A percentile compares a stretch with the other conserved stretches of the same genome.
phyloP scores from a whole-genome alignment of 2,888 invertebrate genomes.

The Thecophora atra region DNA sequence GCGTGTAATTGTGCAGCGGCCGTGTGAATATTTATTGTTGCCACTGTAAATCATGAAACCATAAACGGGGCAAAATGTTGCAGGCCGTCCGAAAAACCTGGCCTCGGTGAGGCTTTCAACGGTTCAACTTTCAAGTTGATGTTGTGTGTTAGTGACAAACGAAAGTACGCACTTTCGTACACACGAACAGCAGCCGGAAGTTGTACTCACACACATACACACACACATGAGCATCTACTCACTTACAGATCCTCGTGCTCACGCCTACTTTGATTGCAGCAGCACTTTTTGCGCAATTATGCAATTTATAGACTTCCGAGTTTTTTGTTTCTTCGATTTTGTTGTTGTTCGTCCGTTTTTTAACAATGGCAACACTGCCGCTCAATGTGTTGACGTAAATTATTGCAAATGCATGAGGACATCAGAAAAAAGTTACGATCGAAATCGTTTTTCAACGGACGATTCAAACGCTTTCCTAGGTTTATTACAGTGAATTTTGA shows the following conservation, averaged over 20 bases:
- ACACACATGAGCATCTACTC: slow-evolving; percentile 42
- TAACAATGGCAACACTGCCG: slow-evolving; percentile 20
- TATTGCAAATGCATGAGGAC: not conserved
- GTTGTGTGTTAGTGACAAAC: slow-evolving; percentile 1
- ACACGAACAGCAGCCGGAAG: too few species aligned
- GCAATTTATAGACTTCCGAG: slow-evolving; percentile 33
- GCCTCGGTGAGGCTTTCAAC: not conserved
- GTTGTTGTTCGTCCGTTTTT: not conserved
- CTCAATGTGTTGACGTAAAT: slow-evolving; percentile 28
- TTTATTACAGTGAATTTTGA: too few species aligned
- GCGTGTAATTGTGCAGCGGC: slow-evolving; percentile 61
- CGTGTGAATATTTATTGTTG: slow-evolving; percentile 65
- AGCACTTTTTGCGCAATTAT: slow-evolving; percentile 32
- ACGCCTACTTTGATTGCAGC: slow-evolving; percentile 10
- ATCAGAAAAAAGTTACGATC: too few species aligned
- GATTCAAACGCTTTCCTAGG: too few species aligned
- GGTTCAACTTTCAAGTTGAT: not conserved
- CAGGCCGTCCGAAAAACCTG: not conserved
- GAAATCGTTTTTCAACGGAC: too few species aligned
- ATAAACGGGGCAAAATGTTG: slow-evolving; percentile 51
- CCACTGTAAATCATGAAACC: slow-evolving; percentile 65
- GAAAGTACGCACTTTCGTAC: not conserved
- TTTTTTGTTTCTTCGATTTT: not conserved
- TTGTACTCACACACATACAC: slow-evolving; percentile 5
- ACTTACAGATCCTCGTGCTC: not conserved